Evolutionary conservation across 2,888 invertebrate genomes (phyloP).

Genomic region (Apeira syringaria): DNA sequence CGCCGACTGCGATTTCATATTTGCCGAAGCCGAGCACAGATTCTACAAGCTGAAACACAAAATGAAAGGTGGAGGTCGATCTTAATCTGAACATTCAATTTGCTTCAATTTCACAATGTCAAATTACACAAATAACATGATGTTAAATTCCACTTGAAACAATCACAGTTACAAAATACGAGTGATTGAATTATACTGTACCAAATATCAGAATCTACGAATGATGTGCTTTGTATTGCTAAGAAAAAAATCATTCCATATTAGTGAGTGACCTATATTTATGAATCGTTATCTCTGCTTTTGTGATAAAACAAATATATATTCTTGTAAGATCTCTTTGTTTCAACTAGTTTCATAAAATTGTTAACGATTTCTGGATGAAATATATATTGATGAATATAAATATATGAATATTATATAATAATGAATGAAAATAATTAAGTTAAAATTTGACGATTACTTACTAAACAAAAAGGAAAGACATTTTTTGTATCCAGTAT

Average conservation of each 20-base stretch:
- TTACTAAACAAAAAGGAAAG: too few species aligned
- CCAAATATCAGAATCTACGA: slow-evolving; percentile 21
- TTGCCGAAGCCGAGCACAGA: slow-evolving; percentile 4
- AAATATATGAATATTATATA: too few species aligned
- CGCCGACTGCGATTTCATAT: slow-evolving; percentile 7
- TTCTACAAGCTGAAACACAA: slow-evolving; percentile 31
- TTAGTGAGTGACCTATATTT: too few species aligned
- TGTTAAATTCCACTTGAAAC: slow-evolving; percentile 22
- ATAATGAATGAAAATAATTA: too few species aligned
- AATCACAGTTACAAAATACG: slow-evolving; percentile 23
- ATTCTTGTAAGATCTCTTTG: too few species aligned
- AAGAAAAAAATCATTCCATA: slow-evolving; percentile 8
- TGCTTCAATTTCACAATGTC: slow-evolving; percentile 51
- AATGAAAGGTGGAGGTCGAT: slow-evolving; percentile 53
- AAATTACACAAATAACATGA: slow-evolving; percentile 38
- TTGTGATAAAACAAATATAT: too few species aligned
- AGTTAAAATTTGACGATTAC: too few species aligned
- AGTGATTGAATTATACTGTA: slow-evolving; percentile 10
- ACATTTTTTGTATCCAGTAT: too few species aligned
- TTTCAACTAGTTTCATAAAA: too few species aligned
- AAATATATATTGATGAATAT: too few species aligned
- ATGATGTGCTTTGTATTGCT: slow-evolving; percentile 21
- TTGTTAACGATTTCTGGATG: too few species aligned
- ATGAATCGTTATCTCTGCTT: too few species aligned
- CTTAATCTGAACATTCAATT: slow-evolving; percentile 47